Evolutionary conservation across 2,113 vertebrate genomes (phyloP), one percentile per base, ranked within the genome.

Genomic region (Xiphorhynchus elegans): DNA sequence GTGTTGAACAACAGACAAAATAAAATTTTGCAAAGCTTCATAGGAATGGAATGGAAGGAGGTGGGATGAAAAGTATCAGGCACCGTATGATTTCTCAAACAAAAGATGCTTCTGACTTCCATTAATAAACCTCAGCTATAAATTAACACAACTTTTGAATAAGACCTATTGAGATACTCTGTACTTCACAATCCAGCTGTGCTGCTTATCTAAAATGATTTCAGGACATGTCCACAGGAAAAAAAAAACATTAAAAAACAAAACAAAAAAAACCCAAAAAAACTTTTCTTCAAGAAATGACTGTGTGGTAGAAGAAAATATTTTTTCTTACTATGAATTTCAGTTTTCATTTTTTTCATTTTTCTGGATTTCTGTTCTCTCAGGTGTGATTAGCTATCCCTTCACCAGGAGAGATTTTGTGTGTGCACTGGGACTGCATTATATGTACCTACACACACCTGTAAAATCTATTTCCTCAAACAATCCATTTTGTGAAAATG

Each of bases 151-250:
- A 33, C 37, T 81, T 74, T 55, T 17, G 8, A 81, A 67, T 73
- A 87, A 81, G 91, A 49, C 14, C 14, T 73, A 17, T 2, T 69
- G 23, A 84, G 42, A 70, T 33, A 44, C 2, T 20, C 25, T 10
- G 63, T 33, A 58, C 37, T 52, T 68, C 21, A n/a, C 39, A 80
- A 40, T 37, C 49, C 68, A 76, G 39, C 11, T 60, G 24, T 1
- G 5, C n/a, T 75, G 37, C n/a, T 39, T 40, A 59, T n/a, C 42
- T 72, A 24, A 78, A 92, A 63, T 72, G 40, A 78, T 85, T 85
- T 82, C 46, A 93, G 59, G 46, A 68, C 4, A 14, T 0, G 0
- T 47, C 59, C 2, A 1, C 12, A 11, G 31, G 23, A 68, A 1
- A 53, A 29, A 68, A 7, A 42, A 42, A 10, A 37, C 37, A 37